Evolutionary conservation across 2,113 vertebrate genomes (phyloP), one percentile per base, ranked within the genome.

Genomic region (Nibea coibor): DNA sequence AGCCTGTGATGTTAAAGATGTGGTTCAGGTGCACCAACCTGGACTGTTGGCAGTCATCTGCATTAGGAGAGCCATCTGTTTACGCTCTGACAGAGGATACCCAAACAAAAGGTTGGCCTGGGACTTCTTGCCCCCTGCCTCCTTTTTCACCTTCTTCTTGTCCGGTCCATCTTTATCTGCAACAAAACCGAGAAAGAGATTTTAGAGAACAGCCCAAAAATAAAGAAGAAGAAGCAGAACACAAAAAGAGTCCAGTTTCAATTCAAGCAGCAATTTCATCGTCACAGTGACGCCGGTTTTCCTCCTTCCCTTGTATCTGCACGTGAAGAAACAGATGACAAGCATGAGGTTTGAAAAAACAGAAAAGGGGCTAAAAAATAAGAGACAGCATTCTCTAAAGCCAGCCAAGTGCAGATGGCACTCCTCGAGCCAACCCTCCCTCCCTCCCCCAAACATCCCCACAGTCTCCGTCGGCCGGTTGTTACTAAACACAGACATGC

Each of bases 11-110:
- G 12, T 68, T 56, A 63, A 75, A 68, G 84, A 85, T 35, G 64
- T 35, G 58, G 43, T 64, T 9, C 53, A 53, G 72, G 61, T 48
- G 51, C 61, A 90, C 85, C 56, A 90, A 99, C 98, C 98, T 99
- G 98, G 98, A 92, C 98, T 99, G 95, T 99, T 97, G 79, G 98
- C 98, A 16, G 98, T 99, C 98, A 99, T 99, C 95, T 99, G 97
- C 98, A 99, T 99, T 26, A 99, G 96, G 75, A 99, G 97, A 61
- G 98, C 98, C 98, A 99, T 99, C 95, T 99, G 98, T 84, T 99
- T 99, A 81, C 98, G 96, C 86, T 99, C 98, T 0, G 98, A 99
- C 84, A 99, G 95, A 31, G 98, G 98, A 90, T 99, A 99, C 78
- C 98, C 98, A 91, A 99, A 99, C 87, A 99, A 95, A 87, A 99